phyloP scores from a whole-genome alignment of 2,797 vertebrate species.

The Synaphobranchus kaupii region DNA sequence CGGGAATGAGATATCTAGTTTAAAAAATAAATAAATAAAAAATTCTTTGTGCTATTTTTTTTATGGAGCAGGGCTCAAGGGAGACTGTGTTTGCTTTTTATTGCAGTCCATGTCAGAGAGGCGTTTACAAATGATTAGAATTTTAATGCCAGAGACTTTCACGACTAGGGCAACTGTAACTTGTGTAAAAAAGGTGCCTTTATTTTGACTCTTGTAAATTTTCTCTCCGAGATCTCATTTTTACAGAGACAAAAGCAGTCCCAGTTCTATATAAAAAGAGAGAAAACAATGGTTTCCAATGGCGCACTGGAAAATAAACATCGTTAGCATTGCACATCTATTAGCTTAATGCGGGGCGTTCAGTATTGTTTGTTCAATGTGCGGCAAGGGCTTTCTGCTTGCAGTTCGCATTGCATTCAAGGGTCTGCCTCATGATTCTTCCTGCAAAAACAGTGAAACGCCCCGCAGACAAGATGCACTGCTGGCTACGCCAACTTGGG shows the following conservation, averaged over 20 bases:
- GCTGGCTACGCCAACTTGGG: not conserved
- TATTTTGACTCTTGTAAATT: not conserved
- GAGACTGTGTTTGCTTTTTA: slow-evolving; percentile 3
- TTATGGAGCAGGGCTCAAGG: not conserved
- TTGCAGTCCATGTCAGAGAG: slow-evolving; percentile 12
- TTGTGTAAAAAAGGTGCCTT: slow-evolving; percentile 7
- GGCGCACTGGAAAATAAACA: not conserved
- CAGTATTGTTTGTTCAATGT: not conserved
- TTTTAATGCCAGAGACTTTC: not conserved
- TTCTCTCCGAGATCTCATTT: not conserved
- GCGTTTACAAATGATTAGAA: slow-evolving; percentile 14
- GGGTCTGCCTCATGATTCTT: not conserved
- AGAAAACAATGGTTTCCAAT: not conserved
- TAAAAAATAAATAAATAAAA: not conserved
- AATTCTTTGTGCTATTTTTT: not conserved
- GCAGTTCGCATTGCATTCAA: not conserved
- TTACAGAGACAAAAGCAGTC: not conserved
- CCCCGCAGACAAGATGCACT: not conserved
- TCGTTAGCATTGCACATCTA: not conserved
- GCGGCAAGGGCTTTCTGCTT: not conserved
- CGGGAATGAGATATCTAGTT: not conserved
- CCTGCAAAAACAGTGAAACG: not conserved
- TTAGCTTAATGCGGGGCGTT: not conserved
- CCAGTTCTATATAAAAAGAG: not conserved
- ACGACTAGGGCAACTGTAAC: not conserved